Conservation (phyloP, 2,797 vertebrate genomes). For the Moxostoma hubbsi region DNA sequence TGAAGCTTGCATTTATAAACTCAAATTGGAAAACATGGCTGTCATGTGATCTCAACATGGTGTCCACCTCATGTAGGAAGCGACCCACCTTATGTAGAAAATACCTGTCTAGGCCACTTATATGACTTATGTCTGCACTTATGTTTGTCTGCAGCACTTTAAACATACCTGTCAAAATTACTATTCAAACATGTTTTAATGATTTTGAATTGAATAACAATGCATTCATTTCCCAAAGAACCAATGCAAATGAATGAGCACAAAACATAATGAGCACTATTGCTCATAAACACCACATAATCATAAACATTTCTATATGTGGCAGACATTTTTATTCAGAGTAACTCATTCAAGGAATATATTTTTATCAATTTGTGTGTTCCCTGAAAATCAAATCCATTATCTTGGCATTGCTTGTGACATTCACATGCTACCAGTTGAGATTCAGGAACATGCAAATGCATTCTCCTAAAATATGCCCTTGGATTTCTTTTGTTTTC, state of each 20-base stretch:
- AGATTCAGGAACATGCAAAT: neutral
- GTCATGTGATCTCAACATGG: neutral
- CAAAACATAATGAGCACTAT: too few species aligned
- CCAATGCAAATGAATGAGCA: neutral
- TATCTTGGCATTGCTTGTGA: too few species aligned
- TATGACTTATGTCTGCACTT: too few species aligned
- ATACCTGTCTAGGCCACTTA: neutral
- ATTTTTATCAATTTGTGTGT: too few species aligned
- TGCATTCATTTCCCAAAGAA: neutral
- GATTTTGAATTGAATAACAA: too few species aligned
- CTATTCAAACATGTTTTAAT: neutral
- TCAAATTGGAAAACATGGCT: neutral
- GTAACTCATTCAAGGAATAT: too few species aligned
- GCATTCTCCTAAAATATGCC: slow-evolving; percentile 15
- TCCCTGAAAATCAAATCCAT: too few species aligned
- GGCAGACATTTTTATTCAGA: too few species aligned
- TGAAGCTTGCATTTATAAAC: neutral
- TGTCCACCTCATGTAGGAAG: neutral
- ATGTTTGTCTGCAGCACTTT: neutral
- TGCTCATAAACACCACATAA: too few species aligned
- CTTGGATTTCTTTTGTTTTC: slow-evolving; percentile 15
- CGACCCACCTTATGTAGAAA: neutral
- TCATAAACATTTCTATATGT: too few species aligned
- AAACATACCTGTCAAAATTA: neutral
- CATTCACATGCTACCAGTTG: too few species aligned